Evolutionary conservation across 2,888 invertebrate species (phyloP).

Genomic region (Melinopterus prodromus): DNA sequence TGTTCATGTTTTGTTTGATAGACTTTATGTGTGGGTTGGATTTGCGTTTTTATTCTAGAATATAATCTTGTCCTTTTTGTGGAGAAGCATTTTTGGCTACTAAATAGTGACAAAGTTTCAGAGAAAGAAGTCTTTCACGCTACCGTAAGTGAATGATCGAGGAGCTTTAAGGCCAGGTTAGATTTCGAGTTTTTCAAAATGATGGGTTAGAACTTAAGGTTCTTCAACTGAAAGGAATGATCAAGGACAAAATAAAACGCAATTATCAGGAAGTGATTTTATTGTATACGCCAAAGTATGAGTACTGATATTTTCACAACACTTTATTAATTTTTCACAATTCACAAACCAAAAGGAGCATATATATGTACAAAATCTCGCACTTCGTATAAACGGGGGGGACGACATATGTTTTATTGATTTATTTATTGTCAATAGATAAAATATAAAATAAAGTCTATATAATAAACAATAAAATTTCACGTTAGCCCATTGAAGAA

Average conservation of each 20-base stretch:
- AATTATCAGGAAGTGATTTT: neutral
- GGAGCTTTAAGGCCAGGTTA: too few relatives aligned
- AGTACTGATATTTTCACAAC: neutral
- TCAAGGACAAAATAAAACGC: neutral
- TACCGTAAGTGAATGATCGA: too few relatives aligned
- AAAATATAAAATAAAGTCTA: conserved; percentile 4
- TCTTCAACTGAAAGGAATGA: too few relatives aligned
- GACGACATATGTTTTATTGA: neutral
- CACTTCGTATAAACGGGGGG: neutral
- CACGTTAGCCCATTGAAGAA: conserved; percentile 34
- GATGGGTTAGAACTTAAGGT: too few relatives aligned
- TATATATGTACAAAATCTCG: neutral
- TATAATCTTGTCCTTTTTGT: too few relatives aligned
- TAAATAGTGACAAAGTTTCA: too few relatives aligned
- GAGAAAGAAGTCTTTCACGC: too few relatives aligned
- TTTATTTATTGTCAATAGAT: conserved; percentile 4
- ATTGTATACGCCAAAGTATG: neutral
- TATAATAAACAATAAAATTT: conserved; percentile 28
- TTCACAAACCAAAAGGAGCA: neutral
- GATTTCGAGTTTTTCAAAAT: too few relatives aligned
- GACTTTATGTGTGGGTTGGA: too few relatives aligned
- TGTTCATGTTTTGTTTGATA: too few relatives aligned
- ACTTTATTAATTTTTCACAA: neutral
- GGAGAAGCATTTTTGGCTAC: too few relatives aligned
- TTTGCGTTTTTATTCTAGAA: too few relatives aligned